Base-by-base conservation (phyloP, 2,888 invertebrate species). In the Drosophila histrio region DNA sequence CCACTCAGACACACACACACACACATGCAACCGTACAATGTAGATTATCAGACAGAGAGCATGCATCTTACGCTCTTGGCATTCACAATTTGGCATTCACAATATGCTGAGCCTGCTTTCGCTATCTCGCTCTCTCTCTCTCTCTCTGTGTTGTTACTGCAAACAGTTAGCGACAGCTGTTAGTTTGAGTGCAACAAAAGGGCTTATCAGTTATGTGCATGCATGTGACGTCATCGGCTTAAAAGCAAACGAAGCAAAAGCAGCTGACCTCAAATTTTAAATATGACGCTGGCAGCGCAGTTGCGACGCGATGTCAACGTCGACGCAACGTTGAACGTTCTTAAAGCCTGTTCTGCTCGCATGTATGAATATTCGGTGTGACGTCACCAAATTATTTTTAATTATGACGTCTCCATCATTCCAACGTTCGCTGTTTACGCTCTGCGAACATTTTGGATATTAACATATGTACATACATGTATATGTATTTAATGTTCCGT, bases 321-420 rank as follows among this genome's bases (percentile, higher is more conserved):
- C 34, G 15, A 11, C 28, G 28, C 28, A 0, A 11, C 11, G 30
- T 13, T n/a, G n/a, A 13, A 34, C 17, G 19, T 2, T 19, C 28
- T 24, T 17, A 15, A 17, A 22, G 39, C 11, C 34, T 53, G 30
- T 52, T 46, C 43, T 28, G 41, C 50, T 65, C 36, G 26, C 62
- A 61, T 54, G 2, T 43, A 36, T 17, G 11, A 28, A n/a, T 38
- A n/a, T 30, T 38, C 11, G 15, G 21, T 17, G 77, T 82, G 86
- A 82, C 81, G 81, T 82, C 81, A 82, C 69, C 72, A 56, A 63
- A 66, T 69, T 82, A 82, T 79, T 82, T 79, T 47, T 83, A 82
- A 79, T 77, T 66, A 75, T 82, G 67, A 61, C 77, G 65, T 72
- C 46, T 32, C 34, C n/a, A 15, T 19, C 21, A 3, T 13, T 49